Evolutionary conservation across 1,140 invertebrate species (phyloP).

Genomic region (Caenorhabditis inopinata): DNA sequence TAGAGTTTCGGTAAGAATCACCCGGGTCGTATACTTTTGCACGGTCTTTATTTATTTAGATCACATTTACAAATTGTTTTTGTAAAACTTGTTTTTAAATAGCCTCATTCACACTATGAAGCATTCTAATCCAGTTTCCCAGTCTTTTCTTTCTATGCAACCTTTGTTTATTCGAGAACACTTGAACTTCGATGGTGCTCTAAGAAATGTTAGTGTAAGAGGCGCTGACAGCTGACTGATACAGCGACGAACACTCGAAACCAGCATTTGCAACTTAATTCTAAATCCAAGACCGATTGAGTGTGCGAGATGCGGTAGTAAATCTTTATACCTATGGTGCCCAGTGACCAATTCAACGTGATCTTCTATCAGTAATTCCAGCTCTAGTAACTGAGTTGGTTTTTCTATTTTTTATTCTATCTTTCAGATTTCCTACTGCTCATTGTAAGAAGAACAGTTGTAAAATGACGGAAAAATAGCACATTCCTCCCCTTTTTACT

Average conservation of each 20-base stretch:
- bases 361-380: neutral
- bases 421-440: neutral
- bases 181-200: conserved; percentile 4
- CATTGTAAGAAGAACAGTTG: neutral
- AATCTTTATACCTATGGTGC: neutral
- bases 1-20: too few species aligned
- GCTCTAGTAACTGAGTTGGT: neutral
- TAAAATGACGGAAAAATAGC: neutral
- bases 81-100: too few species aligned
- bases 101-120: too few species aligned
- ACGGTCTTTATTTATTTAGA: too few species aligned
- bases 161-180: conserved; percentile 1
- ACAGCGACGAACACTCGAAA: conserved; percentile 21
- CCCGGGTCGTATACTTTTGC: too few species aligned
- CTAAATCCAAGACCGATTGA: neutral
- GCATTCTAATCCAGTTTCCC: too few species aligned
- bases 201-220: neutral
- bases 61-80: too few species aligned
- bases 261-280: neutral
- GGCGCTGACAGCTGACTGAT: conserved; percentile 9
- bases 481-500: neutral
- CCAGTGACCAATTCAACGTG: conserved; percentile 18
- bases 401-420: neutral
- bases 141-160: neutral
- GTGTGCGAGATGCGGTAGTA: neutral